Evolutionary conservation across 2,113 vertebrate genomes (phyloP).

Genomic region (Gobio gobio): DNA sequence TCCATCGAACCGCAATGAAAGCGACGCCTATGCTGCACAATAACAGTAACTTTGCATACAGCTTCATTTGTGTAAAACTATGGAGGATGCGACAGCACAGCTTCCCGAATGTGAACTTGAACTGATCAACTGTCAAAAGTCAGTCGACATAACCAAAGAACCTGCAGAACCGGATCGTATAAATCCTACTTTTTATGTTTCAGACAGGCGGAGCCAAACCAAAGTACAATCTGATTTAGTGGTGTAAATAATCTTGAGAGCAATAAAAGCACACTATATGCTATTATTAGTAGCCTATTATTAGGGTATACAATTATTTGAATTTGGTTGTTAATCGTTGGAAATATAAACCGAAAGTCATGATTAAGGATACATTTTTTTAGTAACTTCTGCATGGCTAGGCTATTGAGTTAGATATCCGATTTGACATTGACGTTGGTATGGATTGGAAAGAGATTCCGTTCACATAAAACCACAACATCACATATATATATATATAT

Average conservation of each 20-base stretch:
- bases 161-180: not conserved
- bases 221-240: not conserved
- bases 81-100: not conserved
- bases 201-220: not conserved
- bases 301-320: not conserved
- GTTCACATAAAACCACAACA: not conserved
- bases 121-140: not conserved
- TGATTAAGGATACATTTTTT: not conserved
- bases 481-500: not conserved
- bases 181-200: not conserved
- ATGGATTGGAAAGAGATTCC: not conserved
- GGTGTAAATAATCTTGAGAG: not conserved
- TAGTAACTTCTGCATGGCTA: not conserved
- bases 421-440: not conserved
- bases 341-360: not conserved
- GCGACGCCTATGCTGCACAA: constrained; percentile 56
- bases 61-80: constrained; percentile 58
- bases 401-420: not conserved
- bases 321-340: no score
- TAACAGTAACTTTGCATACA: constrained; percentile 59
- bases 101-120: not conserved
- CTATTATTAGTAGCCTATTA: not conserved
- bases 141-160: not conserved
- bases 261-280: not conserved
- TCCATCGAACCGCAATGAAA: constrained; percentile 68